A percentile compares a stretch with the other conserved stretches of the same genome.
Conservation (phyloP, 2,797 vertebrate genomes). For the Tragelaphus oryx region DNA sequence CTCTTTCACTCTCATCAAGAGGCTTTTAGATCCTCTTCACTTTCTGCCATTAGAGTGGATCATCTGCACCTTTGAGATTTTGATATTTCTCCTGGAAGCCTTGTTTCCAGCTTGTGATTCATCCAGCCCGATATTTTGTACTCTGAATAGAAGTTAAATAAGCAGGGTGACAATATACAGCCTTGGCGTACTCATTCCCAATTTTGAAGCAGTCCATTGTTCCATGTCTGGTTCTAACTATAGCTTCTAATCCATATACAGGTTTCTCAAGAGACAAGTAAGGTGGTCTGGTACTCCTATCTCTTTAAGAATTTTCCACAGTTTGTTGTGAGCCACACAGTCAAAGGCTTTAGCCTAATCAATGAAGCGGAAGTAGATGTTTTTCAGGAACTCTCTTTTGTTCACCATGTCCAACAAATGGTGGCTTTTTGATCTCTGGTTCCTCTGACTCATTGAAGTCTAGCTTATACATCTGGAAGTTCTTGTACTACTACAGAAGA, state of each 20-base stretch:
- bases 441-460: not conserved
- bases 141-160: not conserved
- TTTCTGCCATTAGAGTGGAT: not conserved
- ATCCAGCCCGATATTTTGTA: not conserved
- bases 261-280: not conserved
- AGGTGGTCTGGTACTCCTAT: not conserved
- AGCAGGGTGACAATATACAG: not conserved
- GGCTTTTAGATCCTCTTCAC: not conserved
- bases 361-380: not conserved
- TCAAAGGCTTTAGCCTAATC: not conserved
- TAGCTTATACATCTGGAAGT: not conserved
- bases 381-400: not conserved
- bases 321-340: not conserved
- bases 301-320: not conserved
- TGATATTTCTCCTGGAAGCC: not conserved
- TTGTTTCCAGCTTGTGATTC: not conserved
- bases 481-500: not conserved
- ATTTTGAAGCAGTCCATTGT: not conserved
- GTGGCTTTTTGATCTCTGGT: not conserved
- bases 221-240: not conserved
- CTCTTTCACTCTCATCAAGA: not conserved
- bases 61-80: not conserved
- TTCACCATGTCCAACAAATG: not conserved
- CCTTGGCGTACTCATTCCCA: not conserved
- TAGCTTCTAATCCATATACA: not conserved